Percentiles rank a stretch among this genome's conserved stretches.
Evolutionary conservation across 2,888 invertebrate species (phyloP).

Genomic region (Stictocephala bisonia): DNA sequence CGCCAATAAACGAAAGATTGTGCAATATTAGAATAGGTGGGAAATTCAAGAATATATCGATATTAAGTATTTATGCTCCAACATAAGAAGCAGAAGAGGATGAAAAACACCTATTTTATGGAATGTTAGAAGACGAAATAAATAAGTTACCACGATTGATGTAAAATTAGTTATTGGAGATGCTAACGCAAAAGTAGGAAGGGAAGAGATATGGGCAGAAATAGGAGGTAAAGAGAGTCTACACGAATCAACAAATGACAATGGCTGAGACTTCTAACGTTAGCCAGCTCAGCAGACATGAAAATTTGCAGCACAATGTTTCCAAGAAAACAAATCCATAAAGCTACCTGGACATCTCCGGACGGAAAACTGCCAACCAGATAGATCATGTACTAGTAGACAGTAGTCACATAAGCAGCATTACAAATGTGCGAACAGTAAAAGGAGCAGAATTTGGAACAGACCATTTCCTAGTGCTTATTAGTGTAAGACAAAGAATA

Average conservation of each 20-base stretch:
- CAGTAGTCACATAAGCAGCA: constrained; percentile 19
- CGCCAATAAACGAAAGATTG: constrained; percentile 17
- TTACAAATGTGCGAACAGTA: constrained; percentile 31
- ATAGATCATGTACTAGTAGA: constrained; percentile 48
- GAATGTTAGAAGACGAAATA: neutral
- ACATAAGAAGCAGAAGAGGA: constrained; percentile 41
- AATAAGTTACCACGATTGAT: constrained; percentile 10
- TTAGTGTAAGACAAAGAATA: constrained; percentile 16
- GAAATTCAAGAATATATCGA: constrained; percentile 33
- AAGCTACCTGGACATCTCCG: constrained; percentile 51
- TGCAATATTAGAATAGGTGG: constrained; percentile 24
- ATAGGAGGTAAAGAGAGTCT: neutral
- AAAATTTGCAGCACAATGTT: constrained; percentile 45
- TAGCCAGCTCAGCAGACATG: constrained; percentile 40
- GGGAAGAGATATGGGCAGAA: neutral
- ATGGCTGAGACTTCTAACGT: neutral
- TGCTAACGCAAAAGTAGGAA: constrained; percentile 17
- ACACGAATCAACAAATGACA: constrained; percentile 3
- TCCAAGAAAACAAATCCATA: constrained; percentile 47
- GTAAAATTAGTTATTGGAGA: neutral
- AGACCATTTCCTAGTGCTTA: constrained; percentile 44
- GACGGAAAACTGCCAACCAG: constrained; percentile 49
- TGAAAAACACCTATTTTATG: constrained; percentile 24
- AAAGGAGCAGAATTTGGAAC: constrained; percentile 46
- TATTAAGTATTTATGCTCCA: constrained; percentile 45